Base-by-base conservation (phyloP, 92 coral and sea anemone genomes). In the Phymanthus crucifer region DNA sequence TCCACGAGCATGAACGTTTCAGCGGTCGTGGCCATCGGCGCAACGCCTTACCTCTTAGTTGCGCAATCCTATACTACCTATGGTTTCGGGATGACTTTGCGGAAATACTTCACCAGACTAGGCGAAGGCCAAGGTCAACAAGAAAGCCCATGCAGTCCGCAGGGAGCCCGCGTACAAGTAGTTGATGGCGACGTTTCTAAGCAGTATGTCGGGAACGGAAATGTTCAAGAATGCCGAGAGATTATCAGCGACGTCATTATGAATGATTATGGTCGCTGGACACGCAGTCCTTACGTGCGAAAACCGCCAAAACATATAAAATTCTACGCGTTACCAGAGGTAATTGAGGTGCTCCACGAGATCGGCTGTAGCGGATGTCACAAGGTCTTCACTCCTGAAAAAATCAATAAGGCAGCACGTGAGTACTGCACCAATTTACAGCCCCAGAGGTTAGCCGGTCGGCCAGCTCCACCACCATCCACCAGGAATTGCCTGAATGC, bases 331-430 rank as follows among this genome's bases (percentile, higher is more conserved):
- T 77, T 61, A 24, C 68, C 46, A 38, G 72, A 77, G 27, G 32
- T 77, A 18, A 23, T 64, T 23, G 11, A 66, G 6, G 54, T 77
- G 47, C 23, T 77, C n/a, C n/a, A 77, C 24, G 68, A 14, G 1
- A 61, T 77, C 37, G 81, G 56, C 37, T 77, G 81, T 31, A 3
- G 7, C 37, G 69, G 37, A 35, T 77, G 81, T 23, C 14, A 4
- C 6, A 65, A 64, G 8, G 24, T 37, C 31, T 77, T 77, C 40
- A 77, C 54, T 77, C 50, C 72, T 47, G 72, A 23, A 17, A 77
- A 77, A 77, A 77, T 77, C 9, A 56, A 77, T 52, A n/a, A 12
- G 21, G 81, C 81, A 8, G 50, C 72, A 61, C 69, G 81, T 3
- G 27, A 64, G 18, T 77, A 64, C 38, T 77, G 81, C 58, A n/a